These are phyloP conservation scores for Willowsia nigromaculata DNA, from an alignment of 2,888 invertebrate genomes.

Conservation along the genomic window DNA sequence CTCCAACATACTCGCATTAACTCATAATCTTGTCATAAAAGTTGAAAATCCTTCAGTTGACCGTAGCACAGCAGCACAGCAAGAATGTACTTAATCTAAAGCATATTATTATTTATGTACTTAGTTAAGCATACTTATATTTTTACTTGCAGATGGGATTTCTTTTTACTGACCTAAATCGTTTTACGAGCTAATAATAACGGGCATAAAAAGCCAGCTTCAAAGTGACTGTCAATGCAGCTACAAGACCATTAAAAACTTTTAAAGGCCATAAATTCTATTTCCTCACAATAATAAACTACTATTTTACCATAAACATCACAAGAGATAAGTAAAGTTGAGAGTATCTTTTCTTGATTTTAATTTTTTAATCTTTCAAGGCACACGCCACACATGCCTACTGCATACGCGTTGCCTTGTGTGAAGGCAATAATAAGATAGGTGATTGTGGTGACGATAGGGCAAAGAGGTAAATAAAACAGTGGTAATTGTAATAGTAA, in stretches of 20 bases:
- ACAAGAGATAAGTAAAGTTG: not conserved
- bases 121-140: not conserved
- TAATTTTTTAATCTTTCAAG: conserved; percentile 26
- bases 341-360: not conserved
- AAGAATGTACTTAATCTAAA: not conserved
- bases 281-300: conserved; percentile 21
- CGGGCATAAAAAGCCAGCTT: conserved; percentile 45
- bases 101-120: not conserved
- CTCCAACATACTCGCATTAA: not conserved
- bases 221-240: conserved; percentile 43
- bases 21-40: conserved; percentile 30
- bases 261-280: conserved; percentile 62
- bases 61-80: not conserved
- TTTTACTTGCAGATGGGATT: conserved; percentile 14
- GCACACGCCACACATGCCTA: conserved; percentile 9
- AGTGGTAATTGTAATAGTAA: conserved; percentile 32
- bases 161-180: conserved; percentile 55
- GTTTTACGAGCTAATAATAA: conserved; percentile 65
- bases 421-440: not conserved
- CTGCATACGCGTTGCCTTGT: not conserved
- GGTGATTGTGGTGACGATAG: conserved; percentile 22
- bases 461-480: conserved; percentile 22
- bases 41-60: conserved; percentile 20
- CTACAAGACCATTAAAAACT: conserved; percentile 57
- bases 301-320: not conserved